Conservation (phyloP, 2,888 invertebrate genomes). For the Didymodactylos carnosus region DNA sequence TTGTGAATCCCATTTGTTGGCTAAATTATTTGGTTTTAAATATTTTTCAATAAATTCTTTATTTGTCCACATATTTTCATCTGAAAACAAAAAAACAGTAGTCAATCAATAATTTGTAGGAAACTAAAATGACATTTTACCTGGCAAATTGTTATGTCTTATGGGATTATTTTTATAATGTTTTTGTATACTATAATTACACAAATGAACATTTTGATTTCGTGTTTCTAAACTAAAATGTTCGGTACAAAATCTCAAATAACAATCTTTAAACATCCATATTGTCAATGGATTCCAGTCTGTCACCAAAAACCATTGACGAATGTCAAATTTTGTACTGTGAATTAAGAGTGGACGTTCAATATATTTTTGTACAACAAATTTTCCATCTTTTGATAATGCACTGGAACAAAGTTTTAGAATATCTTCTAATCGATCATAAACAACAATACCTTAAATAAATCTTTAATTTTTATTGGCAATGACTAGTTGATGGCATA, state of each 20-base stretch:
- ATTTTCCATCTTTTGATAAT: constrained; percentile 42
- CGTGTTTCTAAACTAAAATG: constrained; percentile 49
- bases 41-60: constrained; percentile 44
- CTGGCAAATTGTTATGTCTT: constrained; percentile 42
- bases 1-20: constrained; percentile 48
- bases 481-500: background rate
- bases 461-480: background rate
- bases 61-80: constrained; percentile 63
- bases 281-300: constrained; percentile 69
- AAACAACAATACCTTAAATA: constrained; percentile 52
- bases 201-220: constrained; percentile 48
- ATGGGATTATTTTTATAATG: constrained; percentile 47
- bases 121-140: constrained; percentile 15
- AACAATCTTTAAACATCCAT: constrained; percentile 81
- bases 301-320: constrained; percentile 82
- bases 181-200: constrained; percentile 76
- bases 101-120: background rate
- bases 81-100: background rate
- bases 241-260: constrained; percentile 61
- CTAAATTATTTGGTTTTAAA: constrained; percentile 40
- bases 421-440: constrained; percentile 67
- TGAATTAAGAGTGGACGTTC: constrained; percentile 69
- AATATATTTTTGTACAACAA: constrained; percentile 82
- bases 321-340: constrained; percentile 76
- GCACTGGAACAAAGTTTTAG: constrained; percentile 38